A percentile compares a stretch with the other conserved stretches of the same genome.
Evolutionary conservation across 2,797 vertebrate genomes (phyloP).

Genomic region (Sardinella longiceps): DNA sequence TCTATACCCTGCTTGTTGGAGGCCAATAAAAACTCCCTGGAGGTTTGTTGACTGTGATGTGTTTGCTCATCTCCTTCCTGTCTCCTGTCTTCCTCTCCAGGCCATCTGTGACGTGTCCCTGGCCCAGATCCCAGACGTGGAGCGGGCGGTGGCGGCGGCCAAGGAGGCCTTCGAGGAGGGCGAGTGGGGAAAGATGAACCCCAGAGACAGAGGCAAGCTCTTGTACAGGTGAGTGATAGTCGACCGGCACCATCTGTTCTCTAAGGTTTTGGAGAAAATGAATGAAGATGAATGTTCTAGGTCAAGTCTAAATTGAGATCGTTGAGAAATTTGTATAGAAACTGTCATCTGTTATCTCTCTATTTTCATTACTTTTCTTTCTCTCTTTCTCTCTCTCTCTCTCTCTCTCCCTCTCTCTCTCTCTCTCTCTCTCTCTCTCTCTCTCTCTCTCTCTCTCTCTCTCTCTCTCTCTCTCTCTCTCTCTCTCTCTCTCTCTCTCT

Average conservation of each 20-base stretch:
- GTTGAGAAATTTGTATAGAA: not conserved
- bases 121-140: slow-evolving; percentile 82
- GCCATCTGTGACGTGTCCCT: slow-evolving; percentile 85
- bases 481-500: not conserved
- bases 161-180: slow-evolving; percentile 87
- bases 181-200: slow-evolving; percentile 87
- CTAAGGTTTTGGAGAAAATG: not conserved
- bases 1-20: not conserved
- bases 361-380: not conserved
- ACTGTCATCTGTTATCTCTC: not conserved
- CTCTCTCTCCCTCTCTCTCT: not conserved
- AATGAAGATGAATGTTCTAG: too few species aligned
- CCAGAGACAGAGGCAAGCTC: slow-evolving; percentile 82
- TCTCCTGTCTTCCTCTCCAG: slow-evolving; percentile 67
- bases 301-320: not conserved
- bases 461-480: not conserved
- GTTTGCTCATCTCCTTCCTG: not conserved
- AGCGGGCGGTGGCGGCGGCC: slow-evolving; percentile 83
- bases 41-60: not conserved
- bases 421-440: not conserved
- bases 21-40: not conserved
- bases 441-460: not conserved
- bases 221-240: slow-evolving; percentile 80
- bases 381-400: not conserved
- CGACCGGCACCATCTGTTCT: not conserved